These are phyloP conservation scores for Phalacrocorax aristotelis DNA, from an alignment of 2,113 vertebrate genomes.

Conservation along the genomic window DNA sequence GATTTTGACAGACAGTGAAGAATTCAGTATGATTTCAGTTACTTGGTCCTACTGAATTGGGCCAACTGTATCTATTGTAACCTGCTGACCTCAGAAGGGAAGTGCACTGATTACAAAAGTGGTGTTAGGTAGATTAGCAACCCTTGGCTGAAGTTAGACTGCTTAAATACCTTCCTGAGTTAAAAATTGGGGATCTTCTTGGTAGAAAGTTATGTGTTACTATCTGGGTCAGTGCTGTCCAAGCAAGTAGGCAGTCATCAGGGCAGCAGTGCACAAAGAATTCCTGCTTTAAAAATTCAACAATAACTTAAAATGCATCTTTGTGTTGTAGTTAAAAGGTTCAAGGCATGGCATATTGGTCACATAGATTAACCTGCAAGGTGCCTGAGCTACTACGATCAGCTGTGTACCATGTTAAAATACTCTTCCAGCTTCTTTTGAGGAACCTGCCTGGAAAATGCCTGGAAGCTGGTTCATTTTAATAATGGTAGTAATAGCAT, in stretches of 20 bases:
- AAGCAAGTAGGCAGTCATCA: background rate
- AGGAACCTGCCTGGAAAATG: background rate
- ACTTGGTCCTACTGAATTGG: background rate
- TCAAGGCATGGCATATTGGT: background rate
- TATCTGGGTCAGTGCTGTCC: background rate
- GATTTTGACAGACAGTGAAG: background rate
- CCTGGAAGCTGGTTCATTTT: background rate
- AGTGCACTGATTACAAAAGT: background rate
- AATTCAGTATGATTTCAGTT: background rate
- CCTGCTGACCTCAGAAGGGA: background rate
- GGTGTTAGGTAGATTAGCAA: background rate
- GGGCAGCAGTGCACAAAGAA: background rate
- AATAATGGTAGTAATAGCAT: background rate
- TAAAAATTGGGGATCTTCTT: background rate
- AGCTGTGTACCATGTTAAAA: background rate
- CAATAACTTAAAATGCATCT: background rate
- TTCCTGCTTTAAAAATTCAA: background rate
- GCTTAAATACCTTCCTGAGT: background rate
- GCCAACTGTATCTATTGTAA: background rate
- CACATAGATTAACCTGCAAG: background rate
- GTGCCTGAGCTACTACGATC: background rate
- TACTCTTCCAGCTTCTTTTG: background rate
- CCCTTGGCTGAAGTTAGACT: background rate
- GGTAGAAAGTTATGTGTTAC: background rate
- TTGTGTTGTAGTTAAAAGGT: background rate